Evolutionary conservation across 2,113 vertebrate genomes (phyloP).

Genomic region (Isurus oxyrinchus): DNA sequence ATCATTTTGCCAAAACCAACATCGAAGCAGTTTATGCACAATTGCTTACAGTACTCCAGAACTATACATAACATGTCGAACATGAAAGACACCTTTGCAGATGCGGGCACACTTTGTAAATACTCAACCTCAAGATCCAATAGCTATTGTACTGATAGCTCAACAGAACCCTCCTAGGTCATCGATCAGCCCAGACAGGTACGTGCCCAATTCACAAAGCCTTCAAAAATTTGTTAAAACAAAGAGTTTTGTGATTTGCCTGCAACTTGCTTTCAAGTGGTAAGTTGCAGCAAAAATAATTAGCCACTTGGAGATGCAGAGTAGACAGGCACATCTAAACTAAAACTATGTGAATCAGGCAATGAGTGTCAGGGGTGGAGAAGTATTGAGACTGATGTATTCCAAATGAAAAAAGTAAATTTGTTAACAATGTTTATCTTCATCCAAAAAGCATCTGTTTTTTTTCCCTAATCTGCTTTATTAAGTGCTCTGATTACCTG

Average conservation of each 20-base stretch:
- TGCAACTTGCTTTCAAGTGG: background rate
- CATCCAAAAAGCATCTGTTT: conserved; percentile 47
- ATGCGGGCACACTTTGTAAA: background rate
- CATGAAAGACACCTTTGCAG: background rate
- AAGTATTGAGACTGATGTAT: background rate
- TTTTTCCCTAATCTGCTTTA: conserved; percentile 50
- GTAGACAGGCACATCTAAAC: background rate
- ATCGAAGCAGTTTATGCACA: background rate
- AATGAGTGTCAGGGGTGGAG: background rate
- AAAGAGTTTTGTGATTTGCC: background rate
- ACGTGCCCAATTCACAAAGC: background rate
- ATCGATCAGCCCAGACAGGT: background rate
- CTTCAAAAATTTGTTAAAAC: background rate
- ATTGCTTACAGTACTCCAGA: background rate
- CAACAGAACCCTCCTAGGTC: background rate
- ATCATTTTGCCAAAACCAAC: background rate
- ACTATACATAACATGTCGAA: background rate
- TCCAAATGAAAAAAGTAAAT: background rate
- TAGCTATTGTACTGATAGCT: background rate
- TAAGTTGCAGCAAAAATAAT: background rate
- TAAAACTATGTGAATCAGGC: background rate
- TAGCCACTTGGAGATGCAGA: background rate
- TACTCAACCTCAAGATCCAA: background rate
- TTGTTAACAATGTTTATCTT: background rate
- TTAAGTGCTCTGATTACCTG: conserved; percentile 50